Percentiles rank a stretch among this genome's conserved stretches.
Evolutionary conservation across 2,797 vertebrate species (phyloP).

Genomic region (Onychomys leucogaster): DNA sequence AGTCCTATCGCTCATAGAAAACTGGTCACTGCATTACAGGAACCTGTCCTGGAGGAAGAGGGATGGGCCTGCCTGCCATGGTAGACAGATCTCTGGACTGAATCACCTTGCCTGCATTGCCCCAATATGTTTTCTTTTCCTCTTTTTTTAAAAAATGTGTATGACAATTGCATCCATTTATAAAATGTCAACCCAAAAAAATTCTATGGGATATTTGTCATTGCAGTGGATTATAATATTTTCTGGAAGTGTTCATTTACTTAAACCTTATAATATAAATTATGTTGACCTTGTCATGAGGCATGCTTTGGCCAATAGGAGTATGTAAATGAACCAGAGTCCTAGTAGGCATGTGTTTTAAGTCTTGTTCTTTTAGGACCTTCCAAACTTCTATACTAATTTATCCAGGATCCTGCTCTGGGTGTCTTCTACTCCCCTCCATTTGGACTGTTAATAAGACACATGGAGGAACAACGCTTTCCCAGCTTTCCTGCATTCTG

Average conservation of each 20-base stretch:
- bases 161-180: neutral
- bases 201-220: neutral
- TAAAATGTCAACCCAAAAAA: neutral
- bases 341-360: neutral
- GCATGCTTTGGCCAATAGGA: neutral
- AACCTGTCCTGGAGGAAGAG: neutral
- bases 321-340: neutral
- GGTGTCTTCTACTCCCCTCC: neutral
- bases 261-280: neutral
- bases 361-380: neutral
- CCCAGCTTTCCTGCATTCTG: neutral
- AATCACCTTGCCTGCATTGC: neutral
- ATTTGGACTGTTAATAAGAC: neutral
- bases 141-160: neutral
- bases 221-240: neutral
- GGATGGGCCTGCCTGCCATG: rapidly evolving
- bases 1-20: neutral
- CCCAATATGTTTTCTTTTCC: neutral
- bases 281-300: neutral
- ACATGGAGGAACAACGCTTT: neutral
- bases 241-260: neutral
- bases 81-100: neutral
- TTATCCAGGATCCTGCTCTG: neutral
- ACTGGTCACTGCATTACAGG: neutral
- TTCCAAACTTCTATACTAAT: neutral